Conservation (phyloP, 30 jellyfish, hydroid and myxozoan species). For the Hydractinia echinata region DNA sequence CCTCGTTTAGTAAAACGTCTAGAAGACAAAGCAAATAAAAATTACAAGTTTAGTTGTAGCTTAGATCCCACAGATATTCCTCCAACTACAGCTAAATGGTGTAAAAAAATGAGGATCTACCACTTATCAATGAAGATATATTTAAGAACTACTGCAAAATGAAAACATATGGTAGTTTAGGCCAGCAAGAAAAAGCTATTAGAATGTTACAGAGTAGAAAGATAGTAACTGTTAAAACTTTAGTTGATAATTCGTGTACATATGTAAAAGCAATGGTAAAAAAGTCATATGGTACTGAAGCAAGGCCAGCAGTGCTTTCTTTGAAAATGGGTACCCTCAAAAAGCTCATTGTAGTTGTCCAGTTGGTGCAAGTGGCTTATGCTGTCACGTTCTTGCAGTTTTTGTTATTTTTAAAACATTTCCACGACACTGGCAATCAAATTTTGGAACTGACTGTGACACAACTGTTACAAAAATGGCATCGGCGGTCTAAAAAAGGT, state of each 20-base stretch:
- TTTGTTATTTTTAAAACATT: constrained; percentile 20
- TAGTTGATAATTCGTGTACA: background rate
- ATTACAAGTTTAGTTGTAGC: no score
- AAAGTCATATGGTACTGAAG: constrained; percentile 12
- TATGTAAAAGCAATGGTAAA: constrained; percentile 22
- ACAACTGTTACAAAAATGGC: constrained; percentile 21
- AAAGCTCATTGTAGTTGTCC: constrained; percentile 22
- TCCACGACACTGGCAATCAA: constrained; percentile 16
- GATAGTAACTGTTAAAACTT: no score
- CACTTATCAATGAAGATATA: no score
- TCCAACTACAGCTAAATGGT: no score
- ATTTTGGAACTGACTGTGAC: background rate
- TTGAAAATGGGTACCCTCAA: constrained; percentile 8
- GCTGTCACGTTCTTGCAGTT: constrained; percentile 11
- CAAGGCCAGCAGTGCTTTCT: constrained; percentile 19
- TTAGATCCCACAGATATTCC: no score
- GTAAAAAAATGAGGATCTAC: no score
- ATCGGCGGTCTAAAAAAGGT: constrained; percentile 1
- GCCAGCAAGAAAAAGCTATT: constrained; percentile 30
- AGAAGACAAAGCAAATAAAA: no score
- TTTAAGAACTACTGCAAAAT: no score
- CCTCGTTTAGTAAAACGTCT: no score
- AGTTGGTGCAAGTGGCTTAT: constrained; percentile 29
- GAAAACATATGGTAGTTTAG: constrained; percentile 20
- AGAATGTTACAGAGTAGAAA: no score